Base-by-base conservation (phyloP, 2,113 vertebrate species). In the Cranoglanis bouderius region DNA sequence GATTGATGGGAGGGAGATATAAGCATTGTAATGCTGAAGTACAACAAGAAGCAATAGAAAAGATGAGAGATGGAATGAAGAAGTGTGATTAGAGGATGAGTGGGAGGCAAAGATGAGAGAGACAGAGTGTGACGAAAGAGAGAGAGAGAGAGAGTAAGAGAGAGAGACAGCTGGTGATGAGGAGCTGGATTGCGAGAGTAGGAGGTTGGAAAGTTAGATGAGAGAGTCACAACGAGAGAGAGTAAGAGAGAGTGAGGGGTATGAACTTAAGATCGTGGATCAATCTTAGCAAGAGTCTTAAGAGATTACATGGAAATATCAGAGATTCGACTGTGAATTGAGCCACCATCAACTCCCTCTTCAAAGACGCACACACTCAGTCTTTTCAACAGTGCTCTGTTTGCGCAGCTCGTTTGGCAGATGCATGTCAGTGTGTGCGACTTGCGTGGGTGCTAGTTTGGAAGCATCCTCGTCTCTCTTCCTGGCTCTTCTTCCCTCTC, bases 321-420 rank as follows among this genome's bases (percentile, higher is more conserved):
- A 92, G 85, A 85, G 80, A 84, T 92, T 92, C 87, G 92, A 93
- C 92, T 90, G 88, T 88, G 87, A 91, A 70, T 70, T 80, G 89
- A 85, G 74, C 46, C 59, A 87, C 72, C 72, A 70, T 77, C 59
- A 55, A 43, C 74, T 85, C 74, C 18, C 63, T 85, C 72, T 82
- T 59, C 32, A 82, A 82, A 82, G 3, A 38, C 32, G 40, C 57
- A 83, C 65, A n/a, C 49, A 65, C 81, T 82, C 84, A 85, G 63
- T 46, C 24, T 82, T 65, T 83, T 89, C 72, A 70, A 88, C 67
- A 83, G 67, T 40, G 6, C 51, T 88, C 32, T 81, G 65, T 84
- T 59, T 88, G 80, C 26, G 57, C 40, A 81, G 59, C 49, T 85
- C 59, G 49, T 84, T 89, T 85, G 81, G 85, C 88, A 85, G 82